phyloP scores from a whole-genome alignment of 1,140 invertebrate genomes.

The Anastatus disparis region DNA sequence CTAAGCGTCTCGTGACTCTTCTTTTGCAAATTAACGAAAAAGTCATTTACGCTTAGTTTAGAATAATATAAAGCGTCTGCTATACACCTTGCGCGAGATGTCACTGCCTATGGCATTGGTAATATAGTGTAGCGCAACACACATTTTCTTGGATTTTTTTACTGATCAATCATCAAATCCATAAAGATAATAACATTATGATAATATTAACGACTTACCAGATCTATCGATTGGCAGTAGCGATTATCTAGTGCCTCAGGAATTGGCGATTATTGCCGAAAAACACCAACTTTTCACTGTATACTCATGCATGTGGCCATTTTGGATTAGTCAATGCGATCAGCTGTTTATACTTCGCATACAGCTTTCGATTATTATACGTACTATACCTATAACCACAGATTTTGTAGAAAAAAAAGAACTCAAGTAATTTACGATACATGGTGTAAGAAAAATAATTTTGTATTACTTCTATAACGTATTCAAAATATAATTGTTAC shows the following conservation, averaged over 20 bases:
- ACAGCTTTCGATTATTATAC: too few species aligned
- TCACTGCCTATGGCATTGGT: constrained; percentile 45
- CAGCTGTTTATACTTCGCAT: constrained; percentile 49
- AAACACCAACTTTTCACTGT: constrained; percentile 46
- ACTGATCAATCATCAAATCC: background rate
- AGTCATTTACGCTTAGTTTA: constrained; percentile 19
- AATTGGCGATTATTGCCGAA: constrained; percentile 46
- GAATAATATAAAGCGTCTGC: constrained; percentile 49
- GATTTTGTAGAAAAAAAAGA: too few species aligned
- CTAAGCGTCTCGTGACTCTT: constrained; percentile 16
- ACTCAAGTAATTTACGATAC: too few species aligned
- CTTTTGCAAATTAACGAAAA: constrained; percentile 20
- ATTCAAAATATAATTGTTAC: too few species aligned
- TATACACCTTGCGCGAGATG: constrained; percentile 49
- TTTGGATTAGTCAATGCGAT: constrained; percentile 48
- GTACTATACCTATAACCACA: too few species aligned
- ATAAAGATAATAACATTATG: background rate
- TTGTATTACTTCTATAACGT: too few species aligned
- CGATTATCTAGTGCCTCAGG: constrained; percentile 38
- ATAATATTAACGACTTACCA: constrained; percentile 2
- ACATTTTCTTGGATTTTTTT: background rate
- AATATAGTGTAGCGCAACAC: too few species aligned
- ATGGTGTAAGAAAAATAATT: too few species aligned
- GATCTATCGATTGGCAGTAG: constrained; percentile 24
- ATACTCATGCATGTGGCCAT: constrained; percentile 48